phyloP scores from a whole-genome alignment of 2,888 invertebrate genomes.

The Zygothrica quintamaculata region DNA sequence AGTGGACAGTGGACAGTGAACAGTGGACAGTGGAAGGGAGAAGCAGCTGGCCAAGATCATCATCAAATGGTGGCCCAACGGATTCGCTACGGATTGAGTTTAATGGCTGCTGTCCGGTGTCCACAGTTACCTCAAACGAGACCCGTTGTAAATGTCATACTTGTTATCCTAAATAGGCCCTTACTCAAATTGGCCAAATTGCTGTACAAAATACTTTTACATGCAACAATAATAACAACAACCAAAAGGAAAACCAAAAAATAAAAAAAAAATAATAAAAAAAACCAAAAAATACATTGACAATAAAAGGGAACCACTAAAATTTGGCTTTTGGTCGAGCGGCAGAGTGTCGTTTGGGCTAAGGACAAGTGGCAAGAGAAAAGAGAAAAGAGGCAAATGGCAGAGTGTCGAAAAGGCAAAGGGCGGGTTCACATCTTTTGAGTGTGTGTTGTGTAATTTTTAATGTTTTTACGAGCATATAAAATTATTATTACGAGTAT shows the following conservation, averaged over 20 bases:
- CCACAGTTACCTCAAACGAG: conserved; percentile 9
- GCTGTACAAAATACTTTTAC: conserved; percentile 27
- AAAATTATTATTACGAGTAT: conserved; percentile 63
- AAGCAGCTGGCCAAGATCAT: conserved; percentile 33
- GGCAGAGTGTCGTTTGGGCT: background rate
- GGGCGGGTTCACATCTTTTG: conserved; percentile 25
- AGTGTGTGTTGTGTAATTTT: conserved; percentile 58
- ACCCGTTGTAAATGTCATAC: conserved; percentile 49
- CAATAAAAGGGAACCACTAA: conserved; percentile 26
- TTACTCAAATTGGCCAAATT: conserved; percentile 54
- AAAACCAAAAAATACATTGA: background rate
- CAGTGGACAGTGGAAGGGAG: too few relatives aligned
- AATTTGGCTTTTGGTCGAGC: conserved; percentile 11
- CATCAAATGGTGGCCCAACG: conserved; percentile 18
- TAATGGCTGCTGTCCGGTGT: conserved; percentile 28
- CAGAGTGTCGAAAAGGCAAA: too few relatives aligned
- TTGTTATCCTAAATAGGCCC: conserved; percentile 18
- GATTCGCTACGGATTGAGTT: conserved; percentile 19
- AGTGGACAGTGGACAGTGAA: too few relatives aligned
- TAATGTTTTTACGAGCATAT: conserved; percentile 74
- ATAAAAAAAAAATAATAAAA: background rate
- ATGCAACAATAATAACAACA: background rate
- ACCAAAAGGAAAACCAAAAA: conserved; percentile 25
- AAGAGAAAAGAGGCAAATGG: conserved; percentile 3
- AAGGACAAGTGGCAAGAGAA: too few relatives aligned